These are phyloP conservation scores for Toxonevra muliebris DNA, from an alignment of 2,888 invertebrate species.

Conservation along the genomic window DNA sequence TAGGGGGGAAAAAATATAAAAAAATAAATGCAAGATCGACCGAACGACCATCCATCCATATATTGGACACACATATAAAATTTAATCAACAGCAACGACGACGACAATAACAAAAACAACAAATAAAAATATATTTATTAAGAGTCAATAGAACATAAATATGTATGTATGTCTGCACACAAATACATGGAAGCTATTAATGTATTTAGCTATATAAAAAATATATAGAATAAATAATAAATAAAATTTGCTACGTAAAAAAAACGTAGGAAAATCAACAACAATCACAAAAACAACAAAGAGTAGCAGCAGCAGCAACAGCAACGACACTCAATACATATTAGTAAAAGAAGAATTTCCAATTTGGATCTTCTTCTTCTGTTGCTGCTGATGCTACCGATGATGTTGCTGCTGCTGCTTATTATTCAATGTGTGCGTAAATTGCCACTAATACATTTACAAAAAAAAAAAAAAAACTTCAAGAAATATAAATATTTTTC, in stretches of 20 bases:
- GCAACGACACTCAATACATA: conserved; percentile 5
- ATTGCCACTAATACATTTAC: too few species aligned
- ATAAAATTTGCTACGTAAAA: conserved; percentile 25
- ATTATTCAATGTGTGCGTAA: not conserved
- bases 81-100: not conserved
- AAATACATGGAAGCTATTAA: conserved; percentile 20
- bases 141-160: not conserved
- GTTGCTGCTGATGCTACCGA: conserved; percentile 17
- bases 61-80: not conserved
- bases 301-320: not conserved
- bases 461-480: not conserved
- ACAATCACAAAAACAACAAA: not conserved
- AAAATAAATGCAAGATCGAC: too few species aligned
- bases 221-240: conserved; percentile 20
- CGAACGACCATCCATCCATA: not conserved
- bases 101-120: not conserved
- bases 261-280: conserved; percentile 8
- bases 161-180: conserved; percentile 7
- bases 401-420: conserved; percentile 11
- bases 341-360: conserved; percentile 10
- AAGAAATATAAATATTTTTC: not conserved
- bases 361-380: conserved; percentile 10
- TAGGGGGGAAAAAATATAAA: too few species aligned
- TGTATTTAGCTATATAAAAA: conserved; percentile 14
- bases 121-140: too few species aligned